Evolutionary conservation across 53 echinoderm and acorn worm species (phyloP), one percentile per base, ranked within the genome.

Genomic region (Actinopyga echinites): DNA sequence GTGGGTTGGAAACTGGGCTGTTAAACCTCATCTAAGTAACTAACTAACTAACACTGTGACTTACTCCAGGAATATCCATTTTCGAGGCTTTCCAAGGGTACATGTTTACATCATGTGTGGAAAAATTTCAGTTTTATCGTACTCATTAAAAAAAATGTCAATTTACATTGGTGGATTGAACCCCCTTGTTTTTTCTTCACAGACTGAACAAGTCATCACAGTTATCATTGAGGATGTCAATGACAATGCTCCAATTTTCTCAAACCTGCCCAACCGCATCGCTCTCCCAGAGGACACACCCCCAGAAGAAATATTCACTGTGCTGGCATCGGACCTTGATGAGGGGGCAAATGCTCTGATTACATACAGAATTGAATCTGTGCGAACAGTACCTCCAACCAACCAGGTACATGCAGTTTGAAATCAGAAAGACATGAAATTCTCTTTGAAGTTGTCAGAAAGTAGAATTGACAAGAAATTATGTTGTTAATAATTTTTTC

Each of bases 171-270:
- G 8, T 49, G 49, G 49, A 15, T 49, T 49, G 17, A 13, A 15
- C 4, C 3, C 2, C 1, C 49, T 49, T 4, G 15, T 13, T 49
- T 49, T 49, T 49, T 49, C 49, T 49, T 49, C 17, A 21, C 77
- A 75, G 77, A 53, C 77, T 52, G 77, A 55, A 2, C 77, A 75
- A 29, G 26, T 45, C 15, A 75, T 80, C 29, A 59, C 60, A 8
- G 22, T 80, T 19, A 38, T 60, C n/a, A 80, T 80, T 23, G 80
- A 80, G 33, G 80, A 61, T 61, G 80, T 60, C 0, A 80, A 80
- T 61, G 80, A 80, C 36, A 80, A 80, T 56, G 57, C 62, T 37
- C 80, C 80, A 60, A 10, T 36, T 34, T 3, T 60, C 80, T 32
- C 42, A n/a, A 80, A 80, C 28, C 61, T 80, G 0, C 80, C 80